Evolutionary conservation across 2,113 vertebrate genomes (phyloP).

Genomic region (Nyctibius bracteatus): DNA sequence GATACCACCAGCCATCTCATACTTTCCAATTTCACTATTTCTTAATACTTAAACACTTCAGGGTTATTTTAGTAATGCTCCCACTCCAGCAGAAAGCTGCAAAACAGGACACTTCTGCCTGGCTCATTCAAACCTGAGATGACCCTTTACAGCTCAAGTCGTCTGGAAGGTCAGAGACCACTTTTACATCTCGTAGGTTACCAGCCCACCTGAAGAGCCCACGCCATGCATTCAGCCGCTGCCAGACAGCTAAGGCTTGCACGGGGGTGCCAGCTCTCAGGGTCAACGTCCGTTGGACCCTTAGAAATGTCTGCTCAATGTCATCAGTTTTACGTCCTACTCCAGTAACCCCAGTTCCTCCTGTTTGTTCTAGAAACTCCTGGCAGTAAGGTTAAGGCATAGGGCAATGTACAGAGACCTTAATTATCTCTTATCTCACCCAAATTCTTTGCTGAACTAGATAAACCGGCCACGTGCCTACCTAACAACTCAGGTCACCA

Average conservation of each 20-base stretch:
- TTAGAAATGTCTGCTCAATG: not conserved
- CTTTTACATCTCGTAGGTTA: not conserved
- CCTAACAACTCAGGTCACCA: not conserved
- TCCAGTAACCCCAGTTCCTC: not conserved
- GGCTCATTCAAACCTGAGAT: not conserved
- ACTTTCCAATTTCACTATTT: not conserved
- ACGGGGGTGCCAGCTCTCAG: not conserved
- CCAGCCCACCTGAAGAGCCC: not conserved
- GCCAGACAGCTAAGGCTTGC: not conserved
- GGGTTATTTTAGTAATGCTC: not conserved
- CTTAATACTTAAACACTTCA: not conserved
- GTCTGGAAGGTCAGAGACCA: not conserved
- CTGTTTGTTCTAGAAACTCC: not conserved
- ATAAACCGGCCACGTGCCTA: not conserved
- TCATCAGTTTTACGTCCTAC: not conserved
- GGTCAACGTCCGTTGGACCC: not conserved
- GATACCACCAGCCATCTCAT: not conserved
- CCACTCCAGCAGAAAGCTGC: not conserved
- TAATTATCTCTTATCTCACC: conserved; percentile 25
- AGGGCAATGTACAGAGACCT: conserved; percentile 2
- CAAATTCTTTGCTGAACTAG: conserved; percentile 23
- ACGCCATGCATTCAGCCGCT: not conserved
- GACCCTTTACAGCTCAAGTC: not conserved
- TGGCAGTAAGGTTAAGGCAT: not conserved
- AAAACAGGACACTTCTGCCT: not conserved